Base-by-base conservation (phyloP, 1,140 invertebrate genomes). In the Atta cephalotes region DNA sequence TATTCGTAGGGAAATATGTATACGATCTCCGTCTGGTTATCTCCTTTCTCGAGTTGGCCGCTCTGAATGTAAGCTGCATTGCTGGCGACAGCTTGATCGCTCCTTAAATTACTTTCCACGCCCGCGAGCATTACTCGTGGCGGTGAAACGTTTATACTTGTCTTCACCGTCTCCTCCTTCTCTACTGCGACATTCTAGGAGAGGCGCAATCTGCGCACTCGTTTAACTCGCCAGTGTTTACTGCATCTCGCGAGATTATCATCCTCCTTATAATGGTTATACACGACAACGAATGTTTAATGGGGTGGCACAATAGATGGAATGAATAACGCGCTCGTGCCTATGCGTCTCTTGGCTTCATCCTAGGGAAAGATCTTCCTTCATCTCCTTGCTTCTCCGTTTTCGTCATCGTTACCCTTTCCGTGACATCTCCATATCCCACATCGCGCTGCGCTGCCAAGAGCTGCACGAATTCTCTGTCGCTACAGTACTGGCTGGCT, bases 181-280 rank as follows among this genome's bases (percentile, higher is more conserved):
- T 18, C 21, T n/a, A 9, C n/a, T 25, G 35, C 65, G 65, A 45
- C 68, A 62, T 62, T 53, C 56, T 45, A 7, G 21, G 10, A 63
- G 6, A 78, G 72, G 28, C 18, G 72, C 45, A 86, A 82, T 78
- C 76, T 63, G 87, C 66, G 84, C 74, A 84, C 60, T 91, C 80
- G 92, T 92, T 91, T 87, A 92, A 90, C 91, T 91, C 91, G 86
- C 85, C 89, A 90, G 85, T 94, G 93, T 93, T 94, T 94, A 94
- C 93, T 92, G 93, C 93, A 94, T 16, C 10, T 93, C 93, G 93
- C 89, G 91, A 94, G 93, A 94, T 94, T 93, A 93, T 94, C 10
- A 94, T 94, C 91, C 87, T 92, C 91, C 90, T 93, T 94, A 94
- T 94, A 93, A 84, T 45, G 18, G 90, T 90, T 90, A 88, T 91